phyloP scores from a whole-genome alignment of 2,888 invertebrate genomes.

The Pedicia rivosa region DNA sequence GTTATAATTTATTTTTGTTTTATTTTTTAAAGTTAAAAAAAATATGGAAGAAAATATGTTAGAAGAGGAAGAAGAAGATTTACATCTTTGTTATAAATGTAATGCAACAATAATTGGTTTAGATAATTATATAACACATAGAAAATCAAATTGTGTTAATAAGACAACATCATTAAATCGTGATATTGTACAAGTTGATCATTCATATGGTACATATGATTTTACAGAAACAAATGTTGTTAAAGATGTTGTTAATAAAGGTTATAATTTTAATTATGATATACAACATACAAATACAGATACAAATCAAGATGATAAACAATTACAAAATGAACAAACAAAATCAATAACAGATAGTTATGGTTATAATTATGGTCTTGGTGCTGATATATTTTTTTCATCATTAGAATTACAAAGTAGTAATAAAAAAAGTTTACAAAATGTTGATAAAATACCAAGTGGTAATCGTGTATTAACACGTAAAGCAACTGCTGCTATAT shows the following conservation, averaged over 20 bases:
- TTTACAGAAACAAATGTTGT: conserved; percentile 6
- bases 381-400: conserved; percentile 76
- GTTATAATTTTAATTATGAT: conserved; percentile 3
- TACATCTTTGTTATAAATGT: conserved; percentile 79
- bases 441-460: background rate
- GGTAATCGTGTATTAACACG: conserved; percentile 25
- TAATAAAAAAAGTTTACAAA: conserved; percentile 32
- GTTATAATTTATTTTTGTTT: background rate
- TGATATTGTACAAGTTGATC: conserved; percentile 9
- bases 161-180: conserved; percentile 23
- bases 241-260: too few species aligned
- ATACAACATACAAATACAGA: conserved; percentile 10
- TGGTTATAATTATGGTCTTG: conserved; percentile 41
- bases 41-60: conserved; percentile 13
- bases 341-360: conserved; percentile 26
- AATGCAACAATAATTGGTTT: conserved; percentile 66
- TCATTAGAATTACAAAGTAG: conserved; percentile 66
- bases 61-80: conserved; percentile 60
- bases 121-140: conserved; percentile 73
- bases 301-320: conserved; percentile 5
- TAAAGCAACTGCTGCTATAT: conserved; percentile 28
- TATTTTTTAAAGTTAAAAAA: background rate
- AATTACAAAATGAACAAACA: conserved; percentile 20
- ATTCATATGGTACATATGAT: conserved; percentile 7
- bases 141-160: conserved; percentile 47